Conservation (phyloP, 2,797 vertebrate genomes). For the Lutjanus campechanus region DNA sequence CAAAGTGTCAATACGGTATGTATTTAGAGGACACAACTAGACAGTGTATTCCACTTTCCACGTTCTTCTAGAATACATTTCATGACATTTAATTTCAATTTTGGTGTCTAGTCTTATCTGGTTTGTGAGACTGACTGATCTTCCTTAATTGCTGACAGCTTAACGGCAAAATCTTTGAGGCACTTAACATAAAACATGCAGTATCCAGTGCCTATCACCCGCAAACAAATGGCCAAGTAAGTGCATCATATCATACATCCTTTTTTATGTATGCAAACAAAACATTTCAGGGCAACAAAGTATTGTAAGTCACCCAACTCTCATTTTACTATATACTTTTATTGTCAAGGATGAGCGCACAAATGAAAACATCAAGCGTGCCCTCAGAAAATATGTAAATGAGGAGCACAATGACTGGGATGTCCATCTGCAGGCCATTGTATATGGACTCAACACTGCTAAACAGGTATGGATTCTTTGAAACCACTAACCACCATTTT, state of each 20-base stretch:
- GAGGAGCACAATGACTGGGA: not conserved
- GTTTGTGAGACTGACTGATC: not conserved
- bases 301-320: no score
- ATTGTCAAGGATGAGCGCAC: not conserved
- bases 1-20: not conserved
- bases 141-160: not conserved
- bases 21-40: not conserved
- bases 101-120: not conserved
- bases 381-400: not conserved
- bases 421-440: constrained; percentile 2
- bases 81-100: not conserved
- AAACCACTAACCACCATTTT: not conserved
- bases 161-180: not conserved
- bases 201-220: not conserved
- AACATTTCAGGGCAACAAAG: no score
- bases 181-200: not conserved
- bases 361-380: not conserved
- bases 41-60: not conserved
- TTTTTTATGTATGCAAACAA: no score
- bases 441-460: not conserved
- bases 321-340: not conserved
- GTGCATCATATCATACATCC: not conserved
- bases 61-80: no score
- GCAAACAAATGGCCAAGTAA: not conserved
- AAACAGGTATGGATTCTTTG: not conserved